Conservation (phyloP, 2,888 invertebrate genomes). For the Pristionchus maxplancki region DNA sequence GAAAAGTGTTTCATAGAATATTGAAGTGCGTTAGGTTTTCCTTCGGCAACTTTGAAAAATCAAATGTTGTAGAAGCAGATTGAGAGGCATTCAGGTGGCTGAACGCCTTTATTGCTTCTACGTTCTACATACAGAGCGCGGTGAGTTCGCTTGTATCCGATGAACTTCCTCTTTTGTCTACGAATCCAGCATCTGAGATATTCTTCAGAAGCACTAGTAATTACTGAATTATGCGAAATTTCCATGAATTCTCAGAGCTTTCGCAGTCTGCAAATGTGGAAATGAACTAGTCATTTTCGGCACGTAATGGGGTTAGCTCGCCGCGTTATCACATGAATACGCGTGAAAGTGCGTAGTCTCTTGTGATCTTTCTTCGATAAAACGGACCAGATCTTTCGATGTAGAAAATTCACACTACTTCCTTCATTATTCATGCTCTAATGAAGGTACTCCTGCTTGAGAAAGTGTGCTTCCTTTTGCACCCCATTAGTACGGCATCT, state of each 20-base stretch:
- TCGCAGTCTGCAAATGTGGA: background rate
- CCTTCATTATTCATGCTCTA: background rate
- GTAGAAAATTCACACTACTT: too few species aligned
- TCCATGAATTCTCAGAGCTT: background rate
- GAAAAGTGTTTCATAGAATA: background rate
- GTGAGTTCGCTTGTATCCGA: background rate
- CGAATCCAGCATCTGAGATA: too few species aligned
- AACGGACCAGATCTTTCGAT: too few species aligned
- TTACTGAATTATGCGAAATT: background rate
- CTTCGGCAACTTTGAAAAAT: background rate
- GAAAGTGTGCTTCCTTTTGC: background rate
- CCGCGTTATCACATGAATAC: background rate
- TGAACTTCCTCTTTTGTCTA: background rate
- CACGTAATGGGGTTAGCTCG: background rate
- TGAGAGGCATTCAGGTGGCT: constrained; percentile 36
- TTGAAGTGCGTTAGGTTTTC: background rate
- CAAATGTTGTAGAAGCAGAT: too few species aligned
- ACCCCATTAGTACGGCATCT: background rate
- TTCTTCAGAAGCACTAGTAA: background rate
- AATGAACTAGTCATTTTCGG: background rate
- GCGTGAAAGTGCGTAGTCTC: background rate
- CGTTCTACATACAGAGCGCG: constrained; percentile 41
- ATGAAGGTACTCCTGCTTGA: background rate
- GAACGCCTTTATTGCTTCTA: constrained; percentile 17
- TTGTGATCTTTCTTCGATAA: background rate